Conservation (phyloP, 37 sponge, comb jelly and placozoan species). For the Oscarella lobularis region DNA sequence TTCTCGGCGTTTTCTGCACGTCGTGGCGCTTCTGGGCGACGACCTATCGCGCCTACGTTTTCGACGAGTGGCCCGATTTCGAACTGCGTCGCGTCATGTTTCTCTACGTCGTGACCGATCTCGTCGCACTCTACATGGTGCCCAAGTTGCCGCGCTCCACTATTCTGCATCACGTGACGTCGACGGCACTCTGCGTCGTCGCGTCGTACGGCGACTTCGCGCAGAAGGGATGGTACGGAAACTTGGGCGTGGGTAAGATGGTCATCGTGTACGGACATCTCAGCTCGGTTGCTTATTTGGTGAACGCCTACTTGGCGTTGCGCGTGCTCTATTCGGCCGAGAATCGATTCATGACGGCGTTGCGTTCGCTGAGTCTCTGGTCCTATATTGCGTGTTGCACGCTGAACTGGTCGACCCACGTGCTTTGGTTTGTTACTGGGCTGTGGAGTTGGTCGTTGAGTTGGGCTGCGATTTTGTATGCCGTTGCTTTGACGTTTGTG, state of each 20-base stretch:
- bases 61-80: slow-evolving; percentile 18
- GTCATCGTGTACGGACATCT: slow-evolving; percentile 39
- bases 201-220: slow-evolving; percentile 24
- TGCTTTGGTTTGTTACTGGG: slow-evolving; percentile 29
- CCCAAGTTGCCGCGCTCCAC: slow-evolving; percentile 67
- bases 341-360: slow-evolving; percentile 10
- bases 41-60: slow-evolving; percentile 2
- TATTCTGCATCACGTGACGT: slow-evolving; percentile 48
- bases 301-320: slow-evolving; percentile 66
- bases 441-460: slow-evolving; percentile 9
- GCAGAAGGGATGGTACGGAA: slow-evolving; percentile 29
- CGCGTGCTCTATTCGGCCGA: slow-evolving; percentile 64
- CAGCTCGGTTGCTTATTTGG: slow-evolving; percentile 45
- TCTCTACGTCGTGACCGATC: slow-evolving; percentile 55
- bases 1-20: slow-evolving; percentile 20
- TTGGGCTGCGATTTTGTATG: slow-evolving; percentile 14
- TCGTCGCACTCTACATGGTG: slow-evolving; percentile 59
- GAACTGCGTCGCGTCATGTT: slow-evolving; percentile 34
- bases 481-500: slow-evolving; percentile 8
- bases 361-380: slow-evolving; percentile 26
- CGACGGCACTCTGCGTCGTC: slow-evolving; percentile 16
- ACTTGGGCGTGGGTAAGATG: slow-evolving; percentile 60
- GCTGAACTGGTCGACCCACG: slow-evolving; percentile 55
- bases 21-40: slow-evolving; percentile 35
- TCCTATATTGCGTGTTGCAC: slow-evolving; percentile 44